phyloP scores from a whole-genome alignment of 1,140 invertebrate species.

The Metaphire vulgaris region DNA sequence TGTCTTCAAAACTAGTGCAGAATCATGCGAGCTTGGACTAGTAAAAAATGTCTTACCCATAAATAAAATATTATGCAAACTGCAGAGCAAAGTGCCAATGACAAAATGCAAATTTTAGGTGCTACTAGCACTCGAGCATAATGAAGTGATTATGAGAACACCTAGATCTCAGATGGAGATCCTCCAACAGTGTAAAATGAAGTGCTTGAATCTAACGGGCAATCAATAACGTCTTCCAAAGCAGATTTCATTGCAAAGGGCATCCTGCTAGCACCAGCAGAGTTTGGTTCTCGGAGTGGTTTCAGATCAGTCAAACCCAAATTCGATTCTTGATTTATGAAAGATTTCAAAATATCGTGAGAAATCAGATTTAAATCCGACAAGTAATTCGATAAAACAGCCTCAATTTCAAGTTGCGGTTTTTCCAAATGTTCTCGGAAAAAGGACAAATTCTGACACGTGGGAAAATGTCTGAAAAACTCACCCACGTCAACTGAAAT shows the following conservation, averaged over 20 bases:
- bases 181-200: not conserved
- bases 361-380: not conserved
- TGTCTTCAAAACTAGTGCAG: too few species aligned
- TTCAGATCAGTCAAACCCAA: not conserved
- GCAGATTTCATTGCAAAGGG: not conserved
- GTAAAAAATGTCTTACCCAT: too few species aligned
- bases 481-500: not conserved
- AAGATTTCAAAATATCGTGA: not conserved
- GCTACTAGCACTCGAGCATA: too few species aligned
- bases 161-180: not conserved
- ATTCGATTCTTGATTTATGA: not conserved
- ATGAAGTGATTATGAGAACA: not conserved
- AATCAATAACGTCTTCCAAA: not conserved
- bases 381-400: not conserved
- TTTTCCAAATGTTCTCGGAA: not conserved
- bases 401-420: not conserved
- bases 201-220: not conserved
- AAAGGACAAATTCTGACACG: not conserved
- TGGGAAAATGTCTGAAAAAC: not conserved
- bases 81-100: too few species aligned
- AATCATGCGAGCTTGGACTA: too few species aligned
- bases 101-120: too few species aligned
- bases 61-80: too few species aligned
- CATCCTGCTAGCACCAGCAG: not conserved
- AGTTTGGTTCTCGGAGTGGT: not conserved